Conservation (phyloP, 2,888 invertebrate genomes). For the Eupithecia centaureata region DNA sequence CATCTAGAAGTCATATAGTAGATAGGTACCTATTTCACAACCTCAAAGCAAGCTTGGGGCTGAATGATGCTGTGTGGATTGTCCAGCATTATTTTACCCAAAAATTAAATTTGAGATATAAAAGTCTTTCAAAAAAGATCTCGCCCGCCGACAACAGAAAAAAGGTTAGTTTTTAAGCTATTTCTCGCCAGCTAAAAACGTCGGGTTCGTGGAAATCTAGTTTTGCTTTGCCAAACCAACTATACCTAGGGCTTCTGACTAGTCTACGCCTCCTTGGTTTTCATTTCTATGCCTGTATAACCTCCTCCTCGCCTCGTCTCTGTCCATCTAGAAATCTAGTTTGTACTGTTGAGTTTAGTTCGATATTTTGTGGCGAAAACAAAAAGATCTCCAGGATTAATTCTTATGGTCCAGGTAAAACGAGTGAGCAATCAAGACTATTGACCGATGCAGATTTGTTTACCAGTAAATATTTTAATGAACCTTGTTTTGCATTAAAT, state of each 20-base stretch:
- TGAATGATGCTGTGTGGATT: no score
- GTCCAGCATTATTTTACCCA: no score
- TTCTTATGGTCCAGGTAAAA: no score
- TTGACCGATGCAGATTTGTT: background rate
- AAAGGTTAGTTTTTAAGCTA: background rate
- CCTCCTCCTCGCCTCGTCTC: no score
- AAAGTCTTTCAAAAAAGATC: no score
- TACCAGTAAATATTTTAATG: background rate
- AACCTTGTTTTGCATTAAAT: background rate
- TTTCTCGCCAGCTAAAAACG: background rate
- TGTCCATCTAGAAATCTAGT: no score
- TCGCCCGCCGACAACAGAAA: no score
- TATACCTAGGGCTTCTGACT: background rate
- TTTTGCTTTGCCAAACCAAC: background rate
- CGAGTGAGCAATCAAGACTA: background rate
- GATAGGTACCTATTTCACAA: no score
- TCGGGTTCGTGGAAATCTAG: background rate
- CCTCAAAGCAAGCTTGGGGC: no score
- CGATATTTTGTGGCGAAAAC: background rate
- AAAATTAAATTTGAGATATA: no score
- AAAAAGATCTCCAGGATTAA: background rate
- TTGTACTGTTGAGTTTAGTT: background rate
- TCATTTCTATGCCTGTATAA: no score
- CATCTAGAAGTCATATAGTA: no score
- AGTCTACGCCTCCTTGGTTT: background rate